phyloP scores from a whole-genome alignment of 2,888 invertebrate genomes.

The Cinara cedri region DNA sequence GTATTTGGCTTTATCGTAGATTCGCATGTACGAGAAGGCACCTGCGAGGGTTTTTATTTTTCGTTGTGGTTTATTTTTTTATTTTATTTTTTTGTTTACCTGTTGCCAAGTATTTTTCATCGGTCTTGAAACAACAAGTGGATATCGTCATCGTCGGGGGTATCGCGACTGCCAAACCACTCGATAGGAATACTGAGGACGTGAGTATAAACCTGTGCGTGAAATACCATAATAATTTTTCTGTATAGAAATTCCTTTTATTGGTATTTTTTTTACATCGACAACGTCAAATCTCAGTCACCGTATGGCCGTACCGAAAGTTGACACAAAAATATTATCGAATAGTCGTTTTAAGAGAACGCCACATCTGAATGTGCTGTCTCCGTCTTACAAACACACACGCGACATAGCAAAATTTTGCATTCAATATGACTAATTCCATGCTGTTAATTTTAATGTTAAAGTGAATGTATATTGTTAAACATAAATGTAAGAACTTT shows the following conservation, averaged over 20 bases:
- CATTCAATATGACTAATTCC: no score
- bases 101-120: constrained; percentile 4
- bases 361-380: no score
- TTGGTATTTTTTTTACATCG: background rate
- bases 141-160: constrained; percentile 11
- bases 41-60: no score
- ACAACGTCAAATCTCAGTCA: background rate
- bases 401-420: no score
- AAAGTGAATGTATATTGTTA: no score
- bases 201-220: background rate
- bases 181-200: constrained; percentile 11
- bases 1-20: no score
- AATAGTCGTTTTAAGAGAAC: background rate
- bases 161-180: background rate
- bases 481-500: no score
- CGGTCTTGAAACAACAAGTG: constrained; percentile 19
- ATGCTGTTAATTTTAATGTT: no score
- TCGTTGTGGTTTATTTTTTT: no score
- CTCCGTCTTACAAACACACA: no score
- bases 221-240: no score
- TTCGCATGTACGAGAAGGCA: no score
- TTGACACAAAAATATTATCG: background rate
- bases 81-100: constrained; percentile 15
- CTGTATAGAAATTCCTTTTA: background rate
- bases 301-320: background rate